Evolutionary conservation across 2,888 invertebrate genomes (phyloP).

Genomic region (Neoitamus cyanurus): DNA sequence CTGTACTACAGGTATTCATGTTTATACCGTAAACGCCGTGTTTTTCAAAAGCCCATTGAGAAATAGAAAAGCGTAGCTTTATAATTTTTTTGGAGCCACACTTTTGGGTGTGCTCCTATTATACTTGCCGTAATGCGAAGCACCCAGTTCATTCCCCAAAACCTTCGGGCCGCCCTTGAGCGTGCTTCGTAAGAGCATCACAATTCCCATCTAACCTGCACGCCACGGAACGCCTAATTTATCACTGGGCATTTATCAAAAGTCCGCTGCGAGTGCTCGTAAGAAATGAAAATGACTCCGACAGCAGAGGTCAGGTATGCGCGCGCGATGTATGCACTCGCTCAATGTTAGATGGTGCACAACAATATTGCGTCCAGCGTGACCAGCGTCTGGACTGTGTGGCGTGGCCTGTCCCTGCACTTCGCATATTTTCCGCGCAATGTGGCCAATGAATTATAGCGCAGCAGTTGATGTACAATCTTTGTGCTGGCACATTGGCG

Average conservation of each 20-base stretch:
- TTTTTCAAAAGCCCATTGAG: no score
- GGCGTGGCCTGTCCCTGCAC: neutral
- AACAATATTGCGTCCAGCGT: neutral
- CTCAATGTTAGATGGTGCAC: neutral
- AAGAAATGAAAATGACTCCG: constrained; percentile 1
- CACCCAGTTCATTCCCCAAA: no score
- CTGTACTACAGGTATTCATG: no score
- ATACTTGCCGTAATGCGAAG: no score
- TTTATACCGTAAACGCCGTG: no score
- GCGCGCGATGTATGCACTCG: neutral
- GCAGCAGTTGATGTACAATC: constrained; percentile 20
- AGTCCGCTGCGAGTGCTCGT: neutral
- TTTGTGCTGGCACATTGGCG: constrained; percentile 14
- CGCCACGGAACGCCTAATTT: neutral
- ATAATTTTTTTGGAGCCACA: no score
- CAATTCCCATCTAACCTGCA: neutral
- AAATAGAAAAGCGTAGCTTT: no score
- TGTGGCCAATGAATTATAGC: constrained; percentile 8
- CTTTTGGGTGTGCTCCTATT: no score
- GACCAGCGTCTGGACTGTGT: neutral
- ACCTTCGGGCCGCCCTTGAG: neutral
- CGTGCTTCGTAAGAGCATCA: neutral
- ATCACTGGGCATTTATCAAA: constrained; percentile 7
- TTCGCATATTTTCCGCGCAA: neutral
- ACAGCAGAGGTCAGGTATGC: constrained; percentile 16